Evolutionary conservation across 2,888 invertebrate species (phyloP), one percentile per base, ranked within the genome.

Genomic region (Ophion ellenae): DNA sequence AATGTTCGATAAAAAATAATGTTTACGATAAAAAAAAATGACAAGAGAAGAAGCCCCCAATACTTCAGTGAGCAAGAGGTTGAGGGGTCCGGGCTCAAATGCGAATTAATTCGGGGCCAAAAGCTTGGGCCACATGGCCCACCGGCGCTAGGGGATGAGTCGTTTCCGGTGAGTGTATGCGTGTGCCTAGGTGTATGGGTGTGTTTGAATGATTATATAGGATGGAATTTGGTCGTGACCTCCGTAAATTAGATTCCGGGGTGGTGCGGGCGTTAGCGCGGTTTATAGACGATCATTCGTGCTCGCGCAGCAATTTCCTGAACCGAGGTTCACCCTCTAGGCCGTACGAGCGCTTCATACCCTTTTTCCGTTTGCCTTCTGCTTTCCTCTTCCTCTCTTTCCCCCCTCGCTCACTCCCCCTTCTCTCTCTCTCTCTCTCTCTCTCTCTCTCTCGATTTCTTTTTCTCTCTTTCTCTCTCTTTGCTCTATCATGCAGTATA

Each of bases 211-310:
- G 77, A 70, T 76, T 76, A 74, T 78, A 71, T 64, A 70, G 81
- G 66, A 78, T 71, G 70, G 81, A 86, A 86, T 84, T 86, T 86
- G 83, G 84, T 86, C 84, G 81, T 86, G 86, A 86, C 83, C 86
- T 86, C 84, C 84, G 86, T 87, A 86, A 86, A 87, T 87, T 87
- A 87, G 87, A 84, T 86, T 86, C 84, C 83, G 87, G 85, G 85
- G 85, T 79, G 83, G 83, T 69, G 81, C 83, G 86, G 86, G 84
- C 83, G 80, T 87, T 87, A 86, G 87, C 86, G 83, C 83, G 84
- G 87, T 87, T 87, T 86, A 87, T 87, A 84, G 87, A 86, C 85
- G 86, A 86, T 87, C 84, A 87, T 87, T 87, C 87, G 87, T 85
- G 84, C 85, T 87, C 86, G 83, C 86, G 86, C 85, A 85, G 87